Evolutionary conservation across 2,888 invertebrate species (phyloP).

Genomic region (Cepaea hortensis): DNA sequence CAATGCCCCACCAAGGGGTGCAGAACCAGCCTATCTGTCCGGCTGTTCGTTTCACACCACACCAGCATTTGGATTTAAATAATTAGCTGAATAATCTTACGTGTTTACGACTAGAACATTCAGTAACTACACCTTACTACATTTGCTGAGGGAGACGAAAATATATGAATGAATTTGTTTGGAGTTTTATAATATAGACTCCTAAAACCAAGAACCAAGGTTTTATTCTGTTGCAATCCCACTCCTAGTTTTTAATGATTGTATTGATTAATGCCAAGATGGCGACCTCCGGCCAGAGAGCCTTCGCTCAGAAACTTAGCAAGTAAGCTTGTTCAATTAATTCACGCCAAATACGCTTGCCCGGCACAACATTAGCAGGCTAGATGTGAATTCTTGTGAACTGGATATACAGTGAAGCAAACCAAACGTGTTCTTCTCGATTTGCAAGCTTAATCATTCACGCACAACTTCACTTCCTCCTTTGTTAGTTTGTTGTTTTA

Average conservation of each 20-base stretch:
- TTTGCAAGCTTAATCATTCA: background rate
- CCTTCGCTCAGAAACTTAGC: slow-evolving; percentile 71
- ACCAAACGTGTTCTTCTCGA: background rate
- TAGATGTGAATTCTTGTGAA: background rate
- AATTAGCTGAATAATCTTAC: too few relatives aligned
- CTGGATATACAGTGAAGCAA: background rate
- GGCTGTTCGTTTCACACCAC: too few relatives aligned
- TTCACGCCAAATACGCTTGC: background rate
- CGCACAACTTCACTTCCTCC: background rate
- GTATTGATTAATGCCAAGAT: slow-evolving; percentile 53
- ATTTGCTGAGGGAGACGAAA: too few relatives aligned
- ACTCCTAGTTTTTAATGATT: background rate
- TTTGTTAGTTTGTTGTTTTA: background rate
- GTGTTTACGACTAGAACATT: too few relatives aligned
- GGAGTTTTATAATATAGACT: too few relatives aligned
- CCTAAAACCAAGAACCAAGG: background rate
- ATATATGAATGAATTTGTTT: too few relatives aligned
- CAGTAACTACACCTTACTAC: too few relatives aligned
- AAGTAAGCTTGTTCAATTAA: slow-evolving; percentile 60
- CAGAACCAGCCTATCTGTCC: too few relatives aligned
- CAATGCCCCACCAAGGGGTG: too few relatives aligned
- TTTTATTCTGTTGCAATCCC: background rate
- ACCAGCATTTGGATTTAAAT: too few relatives aligned
- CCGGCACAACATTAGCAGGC: background rate
- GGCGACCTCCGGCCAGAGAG: slow-evolving; percentile 69